Percentiles rank a stretch among this genome's conserved stretches.
Conservation (phyloP, 2,888 invertebrate species). For the Plebejus argus region DNA sequence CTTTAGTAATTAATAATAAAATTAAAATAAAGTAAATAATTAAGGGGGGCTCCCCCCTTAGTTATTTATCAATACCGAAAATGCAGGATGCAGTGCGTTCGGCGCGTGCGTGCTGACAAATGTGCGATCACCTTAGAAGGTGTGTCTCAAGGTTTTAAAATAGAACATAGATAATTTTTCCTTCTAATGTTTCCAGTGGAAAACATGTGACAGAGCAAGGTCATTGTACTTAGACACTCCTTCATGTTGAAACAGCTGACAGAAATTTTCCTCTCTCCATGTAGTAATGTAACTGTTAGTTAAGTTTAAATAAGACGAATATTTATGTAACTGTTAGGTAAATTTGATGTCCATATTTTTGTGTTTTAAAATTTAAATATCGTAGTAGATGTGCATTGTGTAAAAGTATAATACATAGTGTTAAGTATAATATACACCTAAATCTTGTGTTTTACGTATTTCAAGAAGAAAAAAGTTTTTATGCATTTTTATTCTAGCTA, state of each 20-base stretch:
- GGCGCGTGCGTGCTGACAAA: no score
- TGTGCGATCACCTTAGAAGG: no score
- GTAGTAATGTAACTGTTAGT: not conserved
- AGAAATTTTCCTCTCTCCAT: not conserved
- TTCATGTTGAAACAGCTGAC: not conserved
- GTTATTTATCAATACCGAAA: no score
- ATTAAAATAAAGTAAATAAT: no score
- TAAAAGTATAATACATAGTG: not conserved
- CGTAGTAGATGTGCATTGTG: not conserved
- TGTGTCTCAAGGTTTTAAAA: no score
- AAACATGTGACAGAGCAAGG: not conserved
- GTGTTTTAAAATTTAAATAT: not conserved
- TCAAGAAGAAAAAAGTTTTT: not conserved
- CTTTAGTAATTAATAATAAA: no score
- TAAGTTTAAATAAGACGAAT: not conserved
- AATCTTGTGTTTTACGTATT: not conserved
- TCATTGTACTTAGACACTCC: not conserved
- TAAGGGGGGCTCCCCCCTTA: no score
- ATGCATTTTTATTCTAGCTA: not conserved
- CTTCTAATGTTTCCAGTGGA: not conserved
- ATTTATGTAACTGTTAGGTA: not conserved
- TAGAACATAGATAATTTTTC: not conserved
- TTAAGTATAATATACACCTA: not conserved
- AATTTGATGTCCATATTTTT: not conserved
- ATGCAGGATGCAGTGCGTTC: no score